Base-by-base conservation (phyloP, 1,140 invertebrate species). In the Cotesia vestalis region DNA sequence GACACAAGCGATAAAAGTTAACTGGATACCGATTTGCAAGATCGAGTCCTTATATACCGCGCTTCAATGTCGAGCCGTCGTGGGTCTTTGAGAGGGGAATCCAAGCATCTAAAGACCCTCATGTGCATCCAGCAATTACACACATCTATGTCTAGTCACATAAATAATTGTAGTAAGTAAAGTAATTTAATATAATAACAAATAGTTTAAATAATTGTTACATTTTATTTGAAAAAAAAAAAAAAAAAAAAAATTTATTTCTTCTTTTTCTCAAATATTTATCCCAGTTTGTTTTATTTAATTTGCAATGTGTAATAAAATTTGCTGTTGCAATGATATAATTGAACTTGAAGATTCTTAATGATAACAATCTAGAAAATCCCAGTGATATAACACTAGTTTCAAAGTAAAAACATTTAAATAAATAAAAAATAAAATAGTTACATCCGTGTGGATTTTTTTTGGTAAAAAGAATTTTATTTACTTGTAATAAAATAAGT, bases 31-130 rank as follows among this genome's bases (percentile, higher is more conserved):
- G 57, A 60, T 38, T 34, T 53, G 57, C n/a, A 40, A 46, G 52
- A 69, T 40, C 38, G 59, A 67, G 38, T 62, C 46, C 17, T 75
- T 75, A 72, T 75, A 75, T 75, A 75, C 59, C 34, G 61, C 11
- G 66, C 55, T 14, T 74, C 63, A 74, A 68, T 71, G 69, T 57
- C 69, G 55, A 67, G 62, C 20, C 52, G 63, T 68, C 53, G 53
- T 67, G 55, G 5, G 40, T 2, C 6, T 46, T 46, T 35, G 38
- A 59, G 73, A 72, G 73, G 73, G 73, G 69, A 71, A 67, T 68
- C 17, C 69, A 64, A 62, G 66, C 27, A 27, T 27, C 27, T 27
- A 74, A 59, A 53, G 51, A 9, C 40, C 40, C 6, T 46, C 11
- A 11, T 53, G 14, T 52, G 20, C 17, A 51, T 71, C 9, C 4